A percentile compares a stretch with the other conserved stretches of the same genome.
These are phyloP conservation scores for Limnephilus auricula DNA, from an alignment of 2,888 invertebrate species.

Conservation along the genomic window DNA sequence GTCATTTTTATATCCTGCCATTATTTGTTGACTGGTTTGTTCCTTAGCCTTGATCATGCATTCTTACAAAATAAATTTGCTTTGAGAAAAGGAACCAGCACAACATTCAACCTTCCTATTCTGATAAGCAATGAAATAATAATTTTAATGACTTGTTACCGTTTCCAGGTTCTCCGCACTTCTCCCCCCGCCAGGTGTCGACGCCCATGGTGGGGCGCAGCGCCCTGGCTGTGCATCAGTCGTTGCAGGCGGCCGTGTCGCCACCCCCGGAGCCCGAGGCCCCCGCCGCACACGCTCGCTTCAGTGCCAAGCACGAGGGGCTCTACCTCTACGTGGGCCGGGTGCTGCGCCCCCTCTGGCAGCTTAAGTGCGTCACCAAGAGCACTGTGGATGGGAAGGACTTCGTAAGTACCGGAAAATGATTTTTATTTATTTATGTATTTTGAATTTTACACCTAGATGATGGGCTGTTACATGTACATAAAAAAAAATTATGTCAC, in stretches of 20 bases:
- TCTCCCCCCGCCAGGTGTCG: conserved; percentile 76
- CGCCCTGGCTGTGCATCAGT: conserved; percentile 65
- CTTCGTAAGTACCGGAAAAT: conserved; percentile 75
- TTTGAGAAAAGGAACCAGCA: too few species aligned
- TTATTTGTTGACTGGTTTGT: too few species aligned
- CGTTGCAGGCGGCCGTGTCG: conserved; percentile 65
- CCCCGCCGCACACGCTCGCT: conserved; percentile 71
- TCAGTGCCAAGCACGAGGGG: conserved; percentile 91
- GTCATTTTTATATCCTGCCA: too few species aligned
- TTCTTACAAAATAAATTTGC: too few species aligned
- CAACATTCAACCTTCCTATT: too few species aligned
- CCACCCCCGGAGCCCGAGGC: conserved; percentile 28
- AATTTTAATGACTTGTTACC: neutral
- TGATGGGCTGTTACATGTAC: too few species aligned
- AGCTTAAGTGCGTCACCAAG: conserved; percentile 84
- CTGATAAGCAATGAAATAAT: too few species aligned
- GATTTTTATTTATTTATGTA: too few species aligned
- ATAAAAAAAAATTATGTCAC: too few species aligned
- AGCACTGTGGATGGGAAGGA: conserved; percentile 77
- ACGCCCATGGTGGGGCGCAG: conserved; percentile 73
- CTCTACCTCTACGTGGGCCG: conserved; percentile 94
- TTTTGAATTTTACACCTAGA: too few species aligned
- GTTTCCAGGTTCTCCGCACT: conserved; percentile 73
- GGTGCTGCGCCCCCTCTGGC: conserved; percentile 94
- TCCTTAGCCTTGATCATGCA: too few species aligned